Evolutionary conservation across 2,888 invertebrate species (phyloP).

Genomic region (Leucozona laternaria): DNA sequence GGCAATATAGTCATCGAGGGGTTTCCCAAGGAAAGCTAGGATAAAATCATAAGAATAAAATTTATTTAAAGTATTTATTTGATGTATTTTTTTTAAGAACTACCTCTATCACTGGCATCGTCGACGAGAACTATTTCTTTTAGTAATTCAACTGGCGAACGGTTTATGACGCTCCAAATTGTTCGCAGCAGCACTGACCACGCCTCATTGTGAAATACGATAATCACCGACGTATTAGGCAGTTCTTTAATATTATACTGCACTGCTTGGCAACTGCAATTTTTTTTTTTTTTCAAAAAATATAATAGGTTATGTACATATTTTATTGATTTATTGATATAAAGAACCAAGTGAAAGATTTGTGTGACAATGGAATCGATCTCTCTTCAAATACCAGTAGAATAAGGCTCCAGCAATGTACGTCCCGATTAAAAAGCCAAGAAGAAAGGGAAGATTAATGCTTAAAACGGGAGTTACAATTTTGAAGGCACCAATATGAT

Average conservation of each 20-base stretch:
- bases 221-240: conserved; percentile 95
- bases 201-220: conserved; percentile 99
- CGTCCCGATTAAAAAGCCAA: no score
- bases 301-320: no score
- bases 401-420: no score
- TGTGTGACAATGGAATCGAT: no score
- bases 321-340: no score
- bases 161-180: conserved; percentile 95
- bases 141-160: conserved; percentile 91
- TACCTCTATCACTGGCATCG: conserved; percentile 94
- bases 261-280: conserved; percentile 86
- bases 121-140: conserved; percentile 95
- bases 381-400: no score
- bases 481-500: no score
- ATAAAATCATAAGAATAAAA: conserved; percentile 43
- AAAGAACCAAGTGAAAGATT: no score
- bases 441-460: no score
- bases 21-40: conserved; percentile 86
- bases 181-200: conserved; percentile 98
- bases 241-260: conserved; percentile 86
- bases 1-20: conserved; percentile 88
- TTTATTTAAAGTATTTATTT: background rate
- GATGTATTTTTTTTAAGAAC: conserved; percentile 57
- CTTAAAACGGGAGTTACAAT: no score
- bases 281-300: no score